Base-by-base conservation (phyloP, 2,797 vertebrate genomes). In the Sebastes alutus region DNA sequence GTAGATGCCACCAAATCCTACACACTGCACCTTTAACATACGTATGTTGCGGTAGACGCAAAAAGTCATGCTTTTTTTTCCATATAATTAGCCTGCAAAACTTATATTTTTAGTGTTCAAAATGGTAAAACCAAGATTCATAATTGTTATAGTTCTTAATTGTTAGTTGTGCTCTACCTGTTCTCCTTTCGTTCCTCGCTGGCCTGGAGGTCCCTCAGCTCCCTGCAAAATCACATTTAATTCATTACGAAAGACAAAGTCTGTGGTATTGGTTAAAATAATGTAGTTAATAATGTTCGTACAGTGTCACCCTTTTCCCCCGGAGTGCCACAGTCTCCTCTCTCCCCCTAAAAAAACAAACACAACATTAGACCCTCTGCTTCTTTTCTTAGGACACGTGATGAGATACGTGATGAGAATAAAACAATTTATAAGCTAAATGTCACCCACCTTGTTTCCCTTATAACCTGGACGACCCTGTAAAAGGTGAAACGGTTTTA, bases 261-360 rank as follows among this genome's bases (percentile, higher is more conserved):
- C 6, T 62, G 32, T 5, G 18, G 8, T 25, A 29, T 59, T 60
- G 3, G 29, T 27, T 32, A 0, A 81, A 70, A 67, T 72, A 55
- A 4, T 35, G 23, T 4, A n/a, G 7, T 30, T 64, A 22, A 29
- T 58, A 25, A 52, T 12, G 62, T 76, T 77, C 96, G 84, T 96
- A 97, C 97, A 80, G 64, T 88, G 83, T 96, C 95, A 71, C 97
- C 97, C 92, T 97, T 98, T 80, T 89, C 82, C 78, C 97, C 97
- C 11, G 96, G 96, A 72, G 95, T 83, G 9, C 97, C 97, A 83
- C 97, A 98, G 81, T 97, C 95, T 92, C 97, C 97, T 88, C 89
- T 92, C 76, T 96, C 96, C 42, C 97, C 97, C 97, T 98, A 74
- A 68, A 93, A 91, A 77, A 86, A 13, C 84, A 73, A 80, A 89